Base-by-base conservation (phyloP, 2,888 invertebrate species). In the Tenthredo scrophulariae region DNA sequence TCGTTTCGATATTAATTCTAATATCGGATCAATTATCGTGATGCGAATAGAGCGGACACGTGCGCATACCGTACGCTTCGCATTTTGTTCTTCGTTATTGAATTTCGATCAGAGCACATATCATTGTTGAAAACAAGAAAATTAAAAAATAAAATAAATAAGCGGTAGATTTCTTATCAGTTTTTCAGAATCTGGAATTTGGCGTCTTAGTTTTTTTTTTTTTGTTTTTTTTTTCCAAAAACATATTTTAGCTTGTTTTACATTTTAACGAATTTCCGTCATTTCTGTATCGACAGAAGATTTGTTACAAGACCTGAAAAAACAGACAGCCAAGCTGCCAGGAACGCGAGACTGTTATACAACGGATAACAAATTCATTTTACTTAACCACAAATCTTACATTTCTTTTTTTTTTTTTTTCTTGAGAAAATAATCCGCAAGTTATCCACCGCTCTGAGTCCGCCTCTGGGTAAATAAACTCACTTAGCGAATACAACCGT, bases 1-100 rank as follows among this genome's bases (percentile, higher is more conserved):
- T 91, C 91, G 88, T 91, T 87, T 87, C 87, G 89, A 88, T 89
- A 90, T 92, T 90, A 92, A 91, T 92, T 91, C 91, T 91, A 92
- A 92, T 91, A 89, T 88, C 88, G 89, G 88, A 88, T 90, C 91
- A 90, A 91, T 91, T 91, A 91, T 90, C 89, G 90, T 91, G 91
- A 91, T 90, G 89, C 90, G 90, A 88, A 90, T 90, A 87, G 89
- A 88, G 84, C 88, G 87, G 86, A 86, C 87, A 87, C 86, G 46
- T 58, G n/a, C 22, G 80, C 80, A 80, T 80, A 80, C 80, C 82
- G 26, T 6, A 10, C 65, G 37, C 13, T 26, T 0, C 13, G 33
- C 54, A 54, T 54, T 77, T 77, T 54, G 46, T 46, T 70, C 65
- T 37, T 29, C 50, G 54, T 77, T 77, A 33, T 54, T 77, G 50